These are phyloP conservation scores for Sphecodes monilicornis DNA, from an alignment of 2,888 invertebrate genomes.

Conservation along the genomic window DNA sequence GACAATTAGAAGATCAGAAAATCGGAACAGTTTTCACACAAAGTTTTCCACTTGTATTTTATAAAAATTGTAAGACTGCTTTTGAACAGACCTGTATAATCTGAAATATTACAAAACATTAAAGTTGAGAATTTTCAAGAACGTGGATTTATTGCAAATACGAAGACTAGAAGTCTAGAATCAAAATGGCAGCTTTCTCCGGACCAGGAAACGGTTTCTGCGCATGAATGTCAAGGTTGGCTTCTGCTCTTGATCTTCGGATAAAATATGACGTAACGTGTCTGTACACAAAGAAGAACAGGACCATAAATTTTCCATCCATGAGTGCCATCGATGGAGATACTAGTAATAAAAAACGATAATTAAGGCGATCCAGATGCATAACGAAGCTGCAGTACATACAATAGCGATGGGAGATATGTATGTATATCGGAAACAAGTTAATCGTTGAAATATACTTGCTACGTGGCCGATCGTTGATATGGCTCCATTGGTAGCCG, in stretches of 20 bases:
- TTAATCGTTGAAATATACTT: conserved; percentile 68
- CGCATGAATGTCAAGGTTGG: conserved; percentile 73
- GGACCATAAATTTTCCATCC: conserved; percentile 70
- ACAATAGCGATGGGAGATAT: conserved; percentile 68
- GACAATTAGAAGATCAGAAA: too few relatives aligned
- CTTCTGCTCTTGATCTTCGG: conserved; percentile 73
- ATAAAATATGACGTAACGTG: conserved; percentile 67
- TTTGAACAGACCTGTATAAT: background rate
- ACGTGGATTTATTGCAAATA: background rate
- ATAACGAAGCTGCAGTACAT: conserved; percentile 71
- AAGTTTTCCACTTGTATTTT: too few relatives aligned
- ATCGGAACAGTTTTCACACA: too few relatives aligned
- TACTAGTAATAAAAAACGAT: conserved; percentile 68
- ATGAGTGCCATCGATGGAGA: conserved; percentile 53
- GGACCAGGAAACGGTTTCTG: conserved; percentile 18
- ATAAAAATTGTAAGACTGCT: background rate
- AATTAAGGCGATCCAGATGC: conserved; percentile 76
- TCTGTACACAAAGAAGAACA: conserved; percentile 52
- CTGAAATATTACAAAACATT: background rate
- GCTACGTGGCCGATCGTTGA: conserved; percentile 53
- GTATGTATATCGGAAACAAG: conserved; percentile 42
- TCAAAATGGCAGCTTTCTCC: conserved; percentile 47
- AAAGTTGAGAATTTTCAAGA: background rate
- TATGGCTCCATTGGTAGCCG: conserved; percentile 21
- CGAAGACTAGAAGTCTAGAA: background rate